phyloP scores from a whole-genome alignment of 2,888 invertebrate species.

The Dermolepida albohirtum region DNA sequence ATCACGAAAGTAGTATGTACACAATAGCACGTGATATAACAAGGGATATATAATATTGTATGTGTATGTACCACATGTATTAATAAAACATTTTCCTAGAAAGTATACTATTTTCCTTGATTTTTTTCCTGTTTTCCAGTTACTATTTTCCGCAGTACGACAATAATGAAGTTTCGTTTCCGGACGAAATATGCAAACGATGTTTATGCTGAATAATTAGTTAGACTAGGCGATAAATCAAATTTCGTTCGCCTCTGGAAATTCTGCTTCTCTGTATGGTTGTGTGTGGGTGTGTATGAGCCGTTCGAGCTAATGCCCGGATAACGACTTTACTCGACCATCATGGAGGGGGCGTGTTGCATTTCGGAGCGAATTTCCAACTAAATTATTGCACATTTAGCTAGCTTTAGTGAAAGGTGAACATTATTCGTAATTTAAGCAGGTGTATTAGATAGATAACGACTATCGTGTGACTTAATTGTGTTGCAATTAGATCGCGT shows the following conservation, averaged over 20 bases:
- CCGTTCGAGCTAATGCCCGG: constrained; percentile 19
- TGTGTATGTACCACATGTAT: constrained; percentile 11
- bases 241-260: constrained; percentile 21
- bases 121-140: not conserved
- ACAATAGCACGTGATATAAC: constrained; percentile 11
- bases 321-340: constrained; percentile 34
- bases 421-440: not conserved
- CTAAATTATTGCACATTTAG: constrained; percentile 33
- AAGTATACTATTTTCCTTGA: constrained; percentile 3
- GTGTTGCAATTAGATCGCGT: not conserved
- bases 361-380: constrained; percentile 28
- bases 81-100: constrained; percentile 23
- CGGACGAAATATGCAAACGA: constrained; percentile 34
- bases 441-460: constrained; percentile 6
- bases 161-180: constrained; percentile 29
- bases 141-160: constrained; percentile 3
- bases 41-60: too few species aligned
- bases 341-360: constrained; percentile 32
- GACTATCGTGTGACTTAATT: constrained; percentile 5
- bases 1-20: constrained; percentile 20
- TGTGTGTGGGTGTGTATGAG: not conserved
- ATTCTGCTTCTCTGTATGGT: not conserved
- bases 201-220: constrained; percentile 33
- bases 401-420: constrained; percentile 20
- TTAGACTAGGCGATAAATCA: constrained; percentile 34